Conservation (phyloP, 1,140 invertebrate species). For the Chironomus tepperi region DNA sequence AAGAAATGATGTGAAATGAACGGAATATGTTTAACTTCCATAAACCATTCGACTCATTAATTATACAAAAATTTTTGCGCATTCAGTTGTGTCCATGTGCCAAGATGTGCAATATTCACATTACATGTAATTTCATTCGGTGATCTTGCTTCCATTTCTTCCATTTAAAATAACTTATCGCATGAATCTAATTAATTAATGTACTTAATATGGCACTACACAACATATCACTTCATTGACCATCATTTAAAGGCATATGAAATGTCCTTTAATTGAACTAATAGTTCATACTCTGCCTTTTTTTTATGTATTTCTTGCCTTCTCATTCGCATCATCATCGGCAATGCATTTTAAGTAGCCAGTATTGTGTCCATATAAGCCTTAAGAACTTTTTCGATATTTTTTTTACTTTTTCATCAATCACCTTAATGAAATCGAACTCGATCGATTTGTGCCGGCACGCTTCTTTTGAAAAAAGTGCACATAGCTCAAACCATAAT, state of each 20-base stretch:
- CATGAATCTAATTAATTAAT: constrained; percentile 14
- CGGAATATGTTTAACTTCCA: background rate
- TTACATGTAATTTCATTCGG: background rate
- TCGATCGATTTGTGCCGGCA: background rate
- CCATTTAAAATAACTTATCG: constrained; percentile 8
- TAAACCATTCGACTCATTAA: constrained; percentile 1
- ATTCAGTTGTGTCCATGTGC: background rate
- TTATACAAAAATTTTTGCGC: constrained; percentile 14
- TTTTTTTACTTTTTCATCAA: background rate
- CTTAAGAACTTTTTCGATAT: background rate
- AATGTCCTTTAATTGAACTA: constrained; percentile 1
- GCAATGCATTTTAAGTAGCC: background rate
- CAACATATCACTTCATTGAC: background rate
- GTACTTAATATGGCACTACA: background rate
- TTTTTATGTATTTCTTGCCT: no score
- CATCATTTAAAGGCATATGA: background rate
- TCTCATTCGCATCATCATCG: background rate
- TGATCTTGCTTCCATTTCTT: background rate
- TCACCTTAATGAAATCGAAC: constrained; percentile 6
- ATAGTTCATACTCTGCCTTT: background rate
- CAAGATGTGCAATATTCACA: no score
- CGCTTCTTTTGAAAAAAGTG: constrained; percentile 6
- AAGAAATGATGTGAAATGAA: background rate
- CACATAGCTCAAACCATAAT: constrained; percentile 12
- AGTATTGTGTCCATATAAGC: background rate